Base-by-base conservation (phyloP, 2,888 invertebrate genomes). In the Nemotelus pantherinus region DNA sequence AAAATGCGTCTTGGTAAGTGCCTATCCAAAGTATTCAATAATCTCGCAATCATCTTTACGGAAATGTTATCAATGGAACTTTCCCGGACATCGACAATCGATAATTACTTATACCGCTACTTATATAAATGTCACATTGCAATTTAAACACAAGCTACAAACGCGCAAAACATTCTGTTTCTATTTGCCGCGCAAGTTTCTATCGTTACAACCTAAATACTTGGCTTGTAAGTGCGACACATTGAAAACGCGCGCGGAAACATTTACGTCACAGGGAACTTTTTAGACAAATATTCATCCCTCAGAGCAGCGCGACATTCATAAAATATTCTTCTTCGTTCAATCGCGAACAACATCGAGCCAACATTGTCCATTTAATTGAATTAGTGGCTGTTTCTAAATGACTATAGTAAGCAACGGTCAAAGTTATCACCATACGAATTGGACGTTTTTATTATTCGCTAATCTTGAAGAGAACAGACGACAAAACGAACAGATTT, bases 1-100 rank as follows among this genome's bases (percentile, higher is more conserved):
- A 91, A 91, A 84, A 95, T 98, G 96, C 91, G 95, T 88, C 85
- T 97, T 81, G 95, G 94, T 94, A 87, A 88, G 86, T 82, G 43
- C 6, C 47, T 2, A 7, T 5, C 45, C n/a, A n/a, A 44, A 10
- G 44, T 65, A 3, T 10, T 65, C 47, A 3, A 58, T 58, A 25
- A 10, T 58, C n/a, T 58, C 25, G 10, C 1, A 45, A 45, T 47
- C 7, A 45, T 47, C 9, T 10, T n/a, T 10, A 10, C 44, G 65
- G 65, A 65, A 65, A 25, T 25, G 2, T 47, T 2, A n/a, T 3
- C 10, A 65, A 65, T 65, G 47, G n/a, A 58, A n/a, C 58, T 5
- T 58, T 65, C 65, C 65, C 10, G 65, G 65, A 65, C 10, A 47
- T 65, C 25, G 65, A 5, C 41, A 47, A 65, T 65, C 3, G 44